Base-by-base conservation (phyloP, 2,888 invertebrate genomes). In the Germaria angustata region DNA sequence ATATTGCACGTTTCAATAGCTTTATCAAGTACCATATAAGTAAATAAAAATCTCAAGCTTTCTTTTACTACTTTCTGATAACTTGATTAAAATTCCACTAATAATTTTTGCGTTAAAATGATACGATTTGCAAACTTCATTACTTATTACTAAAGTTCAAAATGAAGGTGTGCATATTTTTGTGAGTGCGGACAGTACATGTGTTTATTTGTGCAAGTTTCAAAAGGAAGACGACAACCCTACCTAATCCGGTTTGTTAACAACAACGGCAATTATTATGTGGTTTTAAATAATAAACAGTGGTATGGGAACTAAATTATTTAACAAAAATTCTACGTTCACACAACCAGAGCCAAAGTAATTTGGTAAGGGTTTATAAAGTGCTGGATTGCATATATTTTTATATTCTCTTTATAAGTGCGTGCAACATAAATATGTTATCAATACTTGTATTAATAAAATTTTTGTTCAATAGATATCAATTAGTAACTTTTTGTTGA, bases 211-310 rank as follows among this genome's bases (percentile, higher is more conserved):
- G 4, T 34, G 32, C 36, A 57, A 49, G 49, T 59, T 44, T 46
- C 59, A 68, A 82, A 44, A 82, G 69, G 81, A 28, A 28, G 81
- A 82, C 75, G 81, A 69, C 68, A 75, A 75, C 73, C 75, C 81
- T 63, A 78, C 79, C 79, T 82, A 77, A 79, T 82, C 79, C 81
- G 81, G 81, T 82, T 82, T 75, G 20, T 32, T 34, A 32, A 51
- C 63, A 7, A 34, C 28, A 39, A 51, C 32, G 34, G 59, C 32
- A 28, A 41, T 15, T 17, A n/a, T 17, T 22, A 32, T 44, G 34
- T 57, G 22, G 22, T 15, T 24, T 17, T n/a, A 2, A 41, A 20
- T 53, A 13, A 8, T 44, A 77, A 57, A 59, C 46, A 41, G 41
- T 41, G 55, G 39, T 34, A 57, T 36, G 28, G 39, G 9, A 66